Base-by-base conservation (phyloP, 2,797 vertebrate genomes). In the Fundulus diaphanus region DNA sequence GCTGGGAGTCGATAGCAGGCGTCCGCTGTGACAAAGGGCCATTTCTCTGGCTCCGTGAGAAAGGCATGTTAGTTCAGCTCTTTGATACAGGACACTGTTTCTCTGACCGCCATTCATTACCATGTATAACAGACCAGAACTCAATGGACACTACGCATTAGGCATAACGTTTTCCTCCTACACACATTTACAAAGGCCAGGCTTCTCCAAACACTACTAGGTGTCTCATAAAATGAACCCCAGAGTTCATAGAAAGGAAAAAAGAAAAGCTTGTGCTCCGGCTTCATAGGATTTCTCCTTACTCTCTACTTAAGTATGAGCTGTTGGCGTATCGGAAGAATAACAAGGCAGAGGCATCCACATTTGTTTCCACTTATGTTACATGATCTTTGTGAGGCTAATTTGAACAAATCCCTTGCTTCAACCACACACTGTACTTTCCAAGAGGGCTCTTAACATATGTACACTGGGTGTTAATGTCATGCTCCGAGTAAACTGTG, bases 21-120 rank as follows among this genome's bases (percentile, higher is more conserved):
- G 90, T 92, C 87, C 78, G 63, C 77, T 66, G 24, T 85, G 90
- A 95, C 93, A 95, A 95, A 94, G 92, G 87, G 84, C 85, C 88
- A 90, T 85, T 94, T 95, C 93, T 95, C 90, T 87, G 61, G 79
- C 92, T 93, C 91, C 89, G 93, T 94, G 94, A 98, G 96, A 98
- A 97, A 95, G 96, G 95, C 90, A 89, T 92, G 91, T 95, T 96
- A 96, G 96, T 97, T 96, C 93, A 92, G 95, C 92, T 90, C 94
- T 94, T 94, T 89, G 90, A 93, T 85, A 92, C 92, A 89, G 94
- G 95, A 96, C 95, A 96, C 95, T 94, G 95, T 95, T 96, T 95
- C 96, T 96, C 96, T 96, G 95, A 96, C 93, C 92, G 92, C 94
- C 96, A 96, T 97, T 97, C 95, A 96, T 96, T 96, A 96, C 94